Base-by-base conservation (phyloP, 1,140 invertebrate genomes). In the Diabrotica virgifera region DNA sequence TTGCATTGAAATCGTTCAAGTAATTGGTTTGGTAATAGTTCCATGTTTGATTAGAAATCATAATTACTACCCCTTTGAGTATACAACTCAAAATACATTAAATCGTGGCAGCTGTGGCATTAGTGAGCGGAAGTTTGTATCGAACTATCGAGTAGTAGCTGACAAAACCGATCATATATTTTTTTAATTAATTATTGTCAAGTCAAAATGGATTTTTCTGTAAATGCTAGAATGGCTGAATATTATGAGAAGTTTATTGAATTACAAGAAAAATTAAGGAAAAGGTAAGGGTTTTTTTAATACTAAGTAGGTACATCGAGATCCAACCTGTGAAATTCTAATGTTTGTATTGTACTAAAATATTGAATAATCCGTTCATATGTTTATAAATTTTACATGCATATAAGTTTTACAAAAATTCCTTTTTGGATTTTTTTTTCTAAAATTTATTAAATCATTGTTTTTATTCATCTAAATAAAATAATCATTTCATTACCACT, bases 201-300 rank as follows among this genome's bases (percentile, higher is more conserved):
- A 10, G n/a, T 46, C 40, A n/a, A 46, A 46, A 46, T 46, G 40
- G 40, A 46, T 46, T 46, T 46, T 8, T 10, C 40, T 46, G n/a
- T 46, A 46, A 46, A 46, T 46, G 40, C 40, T 46, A 46, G 40
- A 46, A 63, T 71, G 12, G 74, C 77, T 61, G 74, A 74, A 60
- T 77, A 78, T 66, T 78, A 79, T 55, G 62, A 74, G 56, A 74
- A 73, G 62, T 74, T 77, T 40, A 65, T 77, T 3, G 73, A 78
- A 35, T 65, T 79, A 9, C 76, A 79, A 56, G 74, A 79, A 52
- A 77, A 76, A 59, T 64, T 79, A 14, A 70, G 75, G 40, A 74
- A 72, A 66, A 79, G 77, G 77, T 79, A 69, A 64, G 61, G 14
- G 13, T 37, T 67, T 53, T 10, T 50, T 11, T 54, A 14, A 46